These are phyloP conservation scores for Marmota monax DNA, from an alignment of 2,113 vertebrate genomes.

Conservation along the genomic window DNA sequence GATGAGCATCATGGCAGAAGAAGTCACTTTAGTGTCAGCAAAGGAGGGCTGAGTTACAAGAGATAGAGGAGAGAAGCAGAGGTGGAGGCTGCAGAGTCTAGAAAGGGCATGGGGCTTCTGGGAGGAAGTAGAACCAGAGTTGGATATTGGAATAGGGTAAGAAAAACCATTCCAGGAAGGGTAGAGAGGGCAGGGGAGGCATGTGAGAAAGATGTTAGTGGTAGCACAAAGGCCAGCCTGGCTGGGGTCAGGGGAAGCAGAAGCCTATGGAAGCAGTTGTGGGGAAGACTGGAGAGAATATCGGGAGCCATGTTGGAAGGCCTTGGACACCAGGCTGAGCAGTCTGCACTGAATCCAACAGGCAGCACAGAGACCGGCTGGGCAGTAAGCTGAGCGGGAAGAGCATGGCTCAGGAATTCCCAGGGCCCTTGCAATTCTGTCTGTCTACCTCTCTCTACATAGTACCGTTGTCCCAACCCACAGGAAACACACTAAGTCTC, in stretches of 20 bases:
- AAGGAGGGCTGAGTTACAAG: neutral
- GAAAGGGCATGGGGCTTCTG: neutral
- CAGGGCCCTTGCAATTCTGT: neutral
- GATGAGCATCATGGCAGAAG: neutral
- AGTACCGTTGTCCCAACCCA: neutral
- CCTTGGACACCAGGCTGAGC: neutral
- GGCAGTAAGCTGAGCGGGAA: neutral
- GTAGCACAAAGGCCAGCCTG: neutral
- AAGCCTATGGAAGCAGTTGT: neutral
- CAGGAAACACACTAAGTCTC: neutral
- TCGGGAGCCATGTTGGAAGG: neutral
- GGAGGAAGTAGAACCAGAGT: neutral
- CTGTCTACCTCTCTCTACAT: neutral
- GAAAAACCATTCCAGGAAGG: neutral
- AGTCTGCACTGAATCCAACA: rapidly evolving
- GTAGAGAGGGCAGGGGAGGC: neutral
- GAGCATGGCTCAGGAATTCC: neutral
- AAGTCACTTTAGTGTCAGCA: neutral
- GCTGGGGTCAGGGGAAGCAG: neutral
- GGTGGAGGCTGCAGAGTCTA: rapidly evolving
- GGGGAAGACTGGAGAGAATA: neutral
- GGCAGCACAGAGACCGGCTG: neutral
- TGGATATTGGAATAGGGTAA: neutral
- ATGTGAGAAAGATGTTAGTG: neutral
- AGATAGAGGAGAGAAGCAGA: neutral